Percentiles rank a stretch among this genome's conserved stretches.
These are phyloP conservation scores for Nomada fucata DNA, from an alignment of 2,888 invertebrate genomes.

Conservation along the genomic window DNA sequence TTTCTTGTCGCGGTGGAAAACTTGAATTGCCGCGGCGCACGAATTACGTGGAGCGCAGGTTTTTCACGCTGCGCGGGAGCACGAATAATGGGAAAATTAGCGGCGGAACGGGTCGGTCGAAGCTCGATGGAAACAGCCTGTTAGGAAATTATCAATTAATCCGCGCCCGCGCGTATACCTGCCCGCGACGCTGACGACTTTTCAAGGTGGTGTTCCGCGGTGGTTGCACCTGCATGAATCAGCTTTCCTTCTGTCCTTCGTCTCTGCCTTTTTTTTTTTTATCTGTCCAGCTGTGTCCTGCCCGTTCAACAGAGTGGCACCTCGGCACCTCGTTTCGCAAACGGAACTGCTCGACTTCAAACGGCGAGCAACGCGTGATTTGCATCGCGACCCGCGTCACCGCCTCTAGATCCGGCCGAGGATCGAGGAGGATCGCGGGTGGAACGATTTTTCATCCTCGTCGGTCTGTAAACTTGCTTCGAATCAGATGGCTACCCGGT, in stretches of 20 bases:
- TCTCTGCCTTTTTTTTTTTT: slow-evolving; percentile 3
- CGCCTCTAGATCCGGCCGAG: background rate
- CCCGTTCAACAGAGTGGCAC: slow-evolving; percentile 9
- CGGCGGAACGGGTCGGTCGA: slow-evolving; percentile 11
- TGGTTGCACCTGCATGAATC: slow-evolving; percentile 63
- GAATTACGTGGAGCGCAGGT: slow-evolving; percentile 19
- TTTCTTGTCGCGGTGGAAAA: slow-evolving; percentile 19
- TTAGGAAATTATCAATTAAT: slow-evolving; percentile 55
- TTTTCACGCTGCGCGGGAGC: slow-evolving; percentile 15
- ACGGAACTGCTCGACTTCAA: slow-evolving; percentile 56
- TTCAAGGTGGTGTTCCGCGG: slow-evolving; percentile 53
- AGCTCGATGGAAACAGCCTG: background rate
- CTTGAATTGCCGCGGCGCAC: background rate
- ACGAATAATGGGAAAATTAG: slow-evolving; percentile 28
- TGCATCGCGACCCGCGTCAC: background rate
- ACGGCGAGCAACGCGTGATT: slow-evolving; percentile 21
- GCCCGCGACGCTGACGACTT: slow-evolving; percentile 27
- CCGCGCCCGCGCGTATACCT: slow-evolving; percentile 35
- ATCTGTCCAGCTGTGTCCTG: background rate
- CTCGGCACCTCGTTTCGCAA: slow-evolving; percentile 54
- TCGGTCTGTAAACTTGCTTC: too few relatives aligned
- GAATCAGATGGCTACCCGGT: too few relatives aligned
- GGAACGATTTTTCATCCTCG: too few relatives aligned
- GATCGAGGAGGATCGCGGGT: background rate
- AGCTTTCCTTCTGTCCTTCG: slow-evolving; percentile 35